Evolutionary conservation across 92 coral and sea anemone species (phyloP).

Genomic region (Porites evermanni): DNA sequence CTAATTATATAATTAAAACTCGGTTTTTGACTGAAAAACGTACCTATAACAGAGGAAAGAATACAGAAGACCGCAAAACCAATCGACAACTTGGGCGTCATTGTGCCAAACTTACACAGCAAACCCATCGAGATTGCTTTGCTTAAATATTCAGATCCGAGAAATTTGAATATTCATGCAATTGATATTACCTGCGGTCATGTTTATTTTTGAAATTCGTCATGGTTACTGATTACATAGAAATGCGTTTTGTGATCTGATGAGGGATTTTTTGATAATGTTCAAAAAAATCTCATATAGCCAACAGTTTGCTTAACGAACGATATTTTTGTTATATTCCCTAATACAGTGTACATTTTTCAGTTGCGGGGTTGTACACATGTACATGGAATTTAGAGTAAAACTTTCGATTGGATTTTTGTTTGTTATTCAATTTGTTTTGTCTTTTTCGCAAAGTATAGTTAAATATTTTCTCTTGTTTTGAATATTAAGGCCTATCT

Average conservation of each 20-base stretch:
- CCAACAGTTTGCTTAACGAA: too few species aligned
- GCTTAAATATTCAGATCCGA: conserved; percentile 12
- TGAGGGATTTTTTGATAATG: background rate
- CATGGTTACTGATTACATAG: background rate
- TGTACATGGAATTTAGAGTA: too few species aligned
- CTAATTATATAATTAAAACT: background rate
- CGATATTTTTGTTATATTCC: too few species aligned
- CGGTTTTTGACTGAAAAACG: background rate
- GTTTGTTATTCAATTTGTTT: too few species aligned
- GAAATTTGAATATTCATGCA: conserved; percentile 11
- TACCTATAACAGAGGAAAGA: conserved; percentile 11
- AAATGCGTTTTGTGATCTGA: background rate
- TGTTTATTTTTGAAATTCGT: background rate
- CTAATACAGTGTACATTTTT: too few species aligned
- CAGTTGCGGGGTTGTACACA: too few species aligned
- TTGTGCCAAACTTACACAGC: background rate
- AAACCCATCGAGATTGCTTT: background rate
- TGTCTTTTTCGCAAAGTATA: too few species aligned
- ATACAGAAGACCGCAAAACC: background rate
- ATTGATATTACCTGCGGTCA: background rate
- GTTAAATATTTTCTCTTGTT: too few species aligned
- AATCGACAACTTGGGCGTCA: conserved; percentile 8
- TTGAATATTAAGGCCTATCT: too few species aligned
- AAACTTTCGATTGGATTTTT: too few species aligned
- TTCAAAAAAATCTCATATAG: too few species aligned